Base-by-base conservation (phyloP, 23 tunicate species). In the Ascidia mentula region DNA sequence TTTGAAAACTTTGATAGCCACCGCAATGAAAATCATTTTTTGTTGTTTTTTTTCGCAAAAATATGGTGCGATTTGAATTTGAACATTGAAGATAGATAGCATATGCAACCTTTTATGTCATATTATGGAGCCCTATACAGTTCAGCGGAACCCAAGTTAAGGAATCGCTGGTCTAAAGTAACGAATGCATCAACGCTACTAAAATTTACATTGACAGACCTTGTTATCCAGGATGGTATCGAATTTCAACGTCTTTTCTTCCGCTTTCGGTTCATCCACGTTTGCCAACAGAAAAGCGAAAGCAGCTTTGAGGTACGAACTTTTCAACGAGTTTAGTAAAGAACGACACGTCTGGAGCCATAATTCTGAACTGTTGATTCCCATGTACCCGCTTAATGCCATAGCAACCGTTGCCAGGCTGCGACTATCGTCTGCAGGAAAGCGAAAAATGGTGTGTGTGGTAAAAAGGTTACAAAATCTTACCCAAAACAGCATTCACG, bases 371-470 rank as follows among this genome's bases (percentile, higher is more conserved):
- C 90, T 79, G 39, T 79, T 79, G 28, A 28, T 31, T 3, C 90
- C 90, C 22, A 84, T 72, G 77, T 79, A 86, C 0, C 90, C 90
- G 46, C 90, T 86, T 61, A 86, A 22, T 45, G 90, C 90, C 90
- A 86, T 86, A 40, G 74, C 74, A 70, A 70, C 74, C 5, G 74
- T 53, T 53, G 65, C 65, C 13, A 53, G 24, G 13, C 65, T 53
- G 65, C 24, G 65, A 9, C 65, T 26, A 28, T 53, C 65, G 65
- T 53, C 65, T 53, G 65, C 4, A 53, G 13, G 22, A 3, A 53
- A 53, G 13, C 13, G 24, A 53, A 9, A n/a, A n/a, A n/a, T n/a
- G n/a, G n/a, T n/a, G n/a, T n/a, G n/a, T n/a, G n/a, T n/a, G n/a
- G n/a, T n/a, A n/a, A n/a, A n/a, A n/a, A n/a, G n/a, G n/a, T n/a